Conservation (phyloP, 2,113 vertebrate genomes). For the Lathamus discolor region DNA sequence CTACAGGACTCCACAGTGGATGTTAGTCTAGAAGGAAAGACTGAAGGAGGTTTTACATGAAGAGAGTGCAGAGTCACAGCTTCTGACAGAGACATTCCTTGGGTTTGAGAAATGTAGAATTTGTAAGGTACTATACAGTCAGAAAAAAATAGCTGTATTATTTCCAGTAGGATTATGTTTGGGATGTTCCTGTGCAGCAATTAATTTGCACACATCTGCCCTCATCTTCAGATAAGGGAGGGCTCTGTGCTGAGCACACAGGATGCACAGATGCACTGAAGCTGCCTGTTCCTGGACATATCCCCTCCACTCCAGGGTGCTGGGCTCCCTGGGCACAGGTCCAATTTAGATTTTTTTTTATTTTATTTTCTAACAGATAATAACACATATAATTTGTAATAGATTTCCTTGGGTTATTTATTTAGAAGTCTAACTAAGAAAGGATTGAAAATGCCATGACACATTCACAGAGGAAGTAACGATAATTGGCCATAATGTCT, state of each 20-base stretch:
- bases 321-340: not conserved
- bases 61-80: not conserved
- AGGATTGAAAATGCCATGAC: not conserved
- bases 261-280: not conserved
- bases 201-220: not conserved
- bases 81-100: not conserved
- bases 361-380: not conserved
- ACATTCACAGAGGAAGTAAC: not conserved
- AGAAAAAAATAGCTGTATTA: not conserved
- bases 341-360: not conserved
- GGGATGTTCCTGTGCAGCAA: not conserved
- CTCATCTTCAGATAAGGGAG: not conserved
- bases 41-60: not conserved
- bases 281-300: rapidly evolving
- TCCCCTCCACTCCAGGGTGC: rapidly evolving
- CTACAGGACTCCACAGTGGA: not conserved
- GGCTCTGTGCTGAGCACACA: not conserved
- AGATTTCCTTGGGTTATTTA: not conserved
- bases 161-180: not conserved
- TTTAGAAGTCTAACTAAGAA: not conserved
- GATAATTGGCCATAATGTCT: not conserved
- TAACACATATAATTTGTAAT: not conserved
- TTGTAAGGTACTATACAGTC: not conserved
- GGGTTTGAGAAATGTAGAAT: not conserved
- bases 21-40: not conserved